These are phyloP conservation scores for Tursiops truncatus DNA, from an alignment of 2,113 vertebrate species.

Conservation along the genomic window DNA sequence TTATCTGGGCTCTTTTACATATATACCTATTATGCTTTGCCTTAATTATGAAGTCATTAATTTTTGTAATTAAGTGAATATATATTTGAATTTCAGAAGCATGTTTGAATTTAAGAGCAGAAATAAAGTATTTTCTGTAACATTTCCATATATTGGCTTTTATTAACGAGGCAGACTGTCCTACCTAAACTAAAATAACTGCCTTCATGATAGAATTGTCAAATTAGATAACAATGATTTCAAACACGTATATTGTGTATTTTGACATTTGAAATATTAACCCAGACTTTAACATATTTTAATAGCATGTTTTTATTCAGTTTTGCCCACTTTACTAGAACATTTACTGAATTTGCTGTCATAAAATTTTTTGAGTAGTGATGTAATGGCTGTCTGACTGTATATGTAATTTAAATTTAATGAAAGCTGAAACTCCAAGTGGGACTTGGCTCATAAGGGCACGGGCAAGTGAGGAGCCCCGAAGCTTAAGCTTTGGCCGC, in stretches of 20 bases:
- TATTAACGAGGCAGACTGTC: background rate
- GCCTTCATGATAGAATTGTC: slow-evolving; percentile 21
- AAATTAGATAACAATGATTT: background rate
- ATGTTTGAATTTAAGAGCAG: slow-evolving; percentile 30
- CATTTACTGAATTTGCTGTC: background rate
- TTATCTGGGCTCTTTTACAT: background rate
- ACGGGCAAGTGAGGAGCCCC: background rate
- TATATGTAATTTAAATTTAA: background rate
- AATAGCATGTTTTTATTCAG: background rate
- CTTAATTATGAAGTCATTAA: slow-evolving; percentile 34
- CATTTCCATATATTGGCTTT: slow-evolving; percentile 23
- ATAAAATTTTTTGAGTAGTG: slow-evolving; percentile 9
- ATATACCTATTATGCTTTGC: background rate
- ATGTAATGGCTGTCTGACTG: background rate
- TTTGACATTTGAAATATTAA: slow-evolving; percentile 42
- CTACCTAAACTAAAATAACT: slow-evolving; percentile 43
- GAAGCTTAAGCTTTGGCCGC: background rate
- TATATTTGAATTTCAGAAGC: slow-evolving; percentile 49
- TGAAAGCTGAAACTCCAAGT: background rate
- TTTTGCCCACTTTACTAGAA: background rate
- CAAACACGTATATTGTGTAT: background rate
- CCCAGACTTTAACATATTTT: background rate
- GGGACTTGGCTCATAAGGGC: background rate
- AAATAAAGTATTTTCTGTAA: slow-evolving; percentile 9
- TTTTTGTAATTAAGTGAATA: slow-evolving; percentile 23